Evolutionary conservation across 2,113 vertebrate genomes (phyloP), one percentile per base, ranked within the genome.

Genomic region (Poeciliopsis turrubarensis): DNA sequence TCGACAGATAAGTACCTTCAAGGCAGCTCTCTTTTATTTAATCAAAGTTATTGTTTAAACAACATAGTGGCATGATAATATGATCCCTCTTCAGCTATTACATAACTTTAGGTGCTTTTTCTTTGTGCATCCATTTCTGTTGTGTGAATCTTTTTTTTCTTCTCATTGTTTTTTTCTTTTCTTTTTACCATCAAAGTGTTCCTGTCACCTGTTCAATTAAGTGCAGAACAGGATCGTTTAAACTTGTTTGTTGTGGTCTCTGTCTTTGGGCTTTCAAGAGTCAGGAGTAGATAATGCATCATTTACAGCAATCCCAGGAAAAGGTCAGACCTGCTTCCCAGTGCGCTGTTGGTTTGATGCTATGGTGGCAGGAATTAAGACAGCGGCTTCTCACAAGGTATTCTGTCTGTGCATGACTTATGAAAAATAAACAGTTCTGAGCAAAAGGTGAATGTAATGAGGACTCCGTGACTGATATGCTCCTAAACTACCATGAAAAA

Each of bases 281-380:
- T 81, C 75, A 79, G 67, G 30, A 73, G 82, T 66, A 2, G 30
- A 88, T 91, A 86, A 89, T 89, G 89, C 89, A 87, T 93, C 89
- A 89, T 93, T 93, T 93, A 93, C 87, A 89, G 89, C 77, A 5
- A 78, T 75, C 72, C 65, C 57, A 68, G 19, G 75, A 73, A 93
- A 93, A 95, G 92, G 94, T 94, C 92, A 95, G 79, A 63, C 47
- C 80, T 82, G 90, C 86, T 88, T 89, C 92, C 88, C 83, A 86
- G 83, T 76, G 90, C 15, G 91, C 84, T 44, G 80, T 78, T 73
- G 75, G 70, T 90, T 89, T 89, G 88, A 87, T 89, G 86, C 75
- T 82, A 85, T 57, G 74, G 82, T 79, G 89, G 87, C 92, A 92
- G 91, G 86, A 91, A 91, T 91, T 83, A 78, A 90, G 84, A 83